Evolutionary conservation across 2,113 vertebrate species (phyloP).

Genomic region (Diadophis punctatus): DNA sequence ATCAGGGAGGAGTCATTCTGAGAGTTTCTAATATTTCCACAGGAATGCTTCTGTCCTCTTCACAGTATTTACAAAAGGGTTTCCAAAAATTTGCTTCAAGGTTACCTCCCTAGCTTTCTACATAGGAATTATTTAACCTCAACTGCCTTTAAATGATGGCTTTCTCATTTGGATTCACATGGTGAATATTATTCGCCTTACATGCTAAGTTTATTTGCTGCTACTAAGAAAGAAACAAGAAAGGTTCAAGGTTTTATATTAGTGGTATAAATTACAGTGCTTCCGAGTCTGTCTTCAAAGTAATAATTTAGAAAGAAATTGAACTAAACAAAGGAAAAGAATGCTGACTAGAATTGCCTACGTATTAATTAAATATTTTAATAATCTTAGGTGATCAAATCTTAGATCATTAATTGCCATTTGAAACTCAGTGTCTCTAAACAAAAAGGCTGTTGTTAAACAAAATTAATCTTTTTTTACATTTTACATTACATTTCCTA

Average conservation of each 20-base stretch:
- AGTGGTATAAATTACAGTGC: background rate
- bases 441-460: background rate
- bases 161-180: constrained; percentile 32
- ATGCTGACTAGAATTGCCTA: constrained; percentile 46
- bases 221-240: constrained; percentile 21
- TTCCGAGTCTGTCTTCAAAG: constrained; percentile 10
- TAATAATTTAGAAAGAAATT: constrained; percentile 36
- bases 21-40: background rate
- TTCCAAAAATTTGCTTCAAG: background rate
- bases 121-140: background rate
- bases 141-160: constrained; percentile 14
- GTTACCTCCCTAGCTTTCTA: background rate
- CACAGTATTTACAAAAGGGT: background rate
- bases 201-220: background rate
- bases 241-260: constrained; percentile 9
- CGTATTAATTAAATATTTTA: constrained; percentile 39
- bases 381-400: constrained; percentile 11
- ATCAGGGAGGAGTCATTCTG: background rate
- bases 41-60: background rate
- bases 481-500: background rate
- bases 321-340: constrained; percentile 34
- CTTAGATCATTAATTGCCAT: constrained; percentile 40
- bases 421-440: constrained; percentile 12
- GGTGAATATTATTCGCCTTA: background rate
- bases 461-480: background rate